Percentiles rank a stretch among this genome's conserved stretches.
Conservation (phyloP, 2,113 vertebrate genomes). For the Baryphthengus martii region DNA sequence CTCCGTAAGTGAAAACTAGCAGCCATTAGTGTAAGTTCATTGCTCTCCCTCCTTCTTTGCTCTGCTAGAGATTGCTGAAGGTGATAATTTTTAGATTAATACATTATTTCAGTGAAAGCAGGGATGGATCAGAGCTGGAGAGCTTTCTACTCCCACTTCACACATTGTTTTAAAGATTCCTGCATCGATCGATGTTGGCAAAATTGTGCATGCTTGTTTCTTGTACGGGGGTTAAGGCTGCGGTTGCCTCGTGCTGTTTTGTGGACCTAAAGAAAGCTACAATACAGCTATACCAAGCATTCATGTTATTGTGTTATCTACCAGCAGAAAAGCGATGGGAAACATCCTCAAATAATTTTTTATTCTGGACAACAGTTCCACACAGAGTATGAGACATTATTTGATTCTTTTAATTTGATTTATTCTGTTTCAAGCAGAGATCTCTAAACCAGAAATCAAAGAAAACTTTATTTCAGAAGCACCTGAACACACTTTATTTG, state of each 20-base stretch:
- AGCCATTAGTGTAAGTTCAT: background rate
- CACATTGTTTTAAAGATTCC: background rate
- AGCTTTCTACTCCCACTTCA: background rate
- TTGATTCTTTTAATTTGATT: background rate
- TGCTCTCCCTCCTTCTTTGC: background rate
- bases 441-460: background rate
- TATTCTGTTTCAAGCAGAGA: slow-evolving; percentile 5
- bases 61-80: background rate
- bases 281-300: background rate
- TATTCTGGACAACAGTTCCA: background rate
- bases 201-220: background rate
- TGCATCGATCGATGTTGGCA: background rate
- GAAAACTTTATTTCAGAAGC: background rate
- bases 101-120: background rate
- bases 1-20: background rate
- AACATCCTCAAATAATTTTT: background rate
- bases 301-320: background rate
- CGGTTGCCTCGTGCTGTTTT: background rate
- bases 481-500: background rate
- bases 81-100: background rate
- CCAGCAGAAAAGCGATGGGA: background rate
- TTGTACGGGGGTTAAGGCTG: background rate
- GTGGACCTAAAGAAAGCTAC: background rate
- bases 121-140: background rate
- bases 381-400: background rate